Evolutionary conservation across 2,797 vertebrate species (phyloP).

Genomic region (Notolabrus celidotus): DNA sequence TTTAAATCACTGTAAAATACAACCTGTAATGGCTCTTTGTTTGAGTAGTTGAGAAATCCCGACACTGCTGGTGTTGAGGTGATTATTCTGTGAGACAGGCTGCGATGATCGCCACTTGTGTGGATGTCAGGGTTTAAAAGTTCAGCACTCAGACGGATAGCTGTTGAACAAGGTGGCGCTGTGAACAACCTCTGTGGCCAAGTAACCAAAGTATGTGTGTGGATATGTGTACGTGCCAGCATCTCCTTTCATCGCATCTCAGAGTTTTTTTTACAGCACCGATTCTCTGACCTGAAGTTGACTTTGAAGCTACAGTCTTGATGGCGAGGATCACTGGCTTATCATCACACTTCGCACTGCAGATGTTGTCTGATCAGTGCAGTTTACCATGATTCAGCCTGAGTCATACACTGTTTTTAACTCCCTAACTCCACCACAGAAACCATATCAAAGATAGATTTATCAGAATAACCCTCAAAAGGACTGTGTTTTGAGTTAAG

Average conservation of each 20-base stretch:
- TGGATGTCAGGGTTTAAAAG: constrained; percentile 53
- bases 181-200: constrained; percentile 24
- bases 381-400: constrained; percentile 14
- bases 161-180: constrained; percentile 45
- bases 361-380: constrained; percentile 17
- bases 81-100: constrained; percentile 1
- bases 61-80: constrained; percentile 17
- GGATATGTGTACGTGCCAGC: constrained; percentile 12
- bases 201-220: background rate
- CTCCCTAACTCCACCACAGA: background rate
- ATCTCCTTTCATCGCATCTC: constrained; percentile 5
- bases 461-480: background rate
- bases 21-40: constrained; percentile 15
- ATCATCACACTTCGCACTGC: constrained; percentile 12
- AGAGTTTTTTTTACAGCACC: constrained; percentile 3
- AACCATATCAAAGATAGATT: constrained; percentile 1
- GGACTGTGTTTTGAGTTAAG: background rate
- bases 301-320: background rate
- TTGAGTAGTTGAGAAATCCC: constrained; percentile 10
- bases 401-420: constrained; percentile 16
- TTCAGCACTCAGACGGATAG: constrained; percentile 55
- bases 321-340: constrained; percentile 15
- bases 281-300: constrained; percentile 34
- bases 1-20: constrained; percentile 27
- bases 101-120: constrained; percentile 22